Evolutionary conservation across 2,888 invertebrate species (phyloP), one percentile per base, ranked within the genome.

Genomic region (Pristionchus japonicus): DNA sequence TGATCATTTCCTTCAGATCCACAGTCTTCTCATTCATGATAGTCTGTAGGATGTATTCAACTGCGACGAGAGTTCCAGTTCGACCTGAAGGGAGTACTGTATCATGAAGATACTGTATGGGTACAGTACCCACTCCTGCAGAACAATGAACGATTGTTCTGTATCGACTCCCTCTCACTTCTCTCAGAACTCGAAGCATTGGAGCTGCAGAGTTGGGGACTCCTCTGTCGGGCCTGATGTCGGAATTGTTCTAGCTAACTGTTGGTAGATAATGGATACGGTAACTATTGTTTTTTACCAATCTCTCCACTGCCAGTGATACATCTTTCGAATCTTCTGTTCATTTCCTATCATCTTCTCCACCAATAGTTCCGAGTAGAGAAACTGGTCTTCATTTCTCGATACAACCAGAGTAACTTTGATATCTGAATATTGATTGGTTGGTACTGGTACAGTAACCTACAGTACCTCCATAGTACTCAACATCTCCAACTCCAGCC

Each of bases 1-100:
- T 74, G 74, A 74, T 74, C 74, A 74, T 74, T 31, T 74, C 74
- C 74, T 74, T 74, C n/a, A 74, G 74, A 74, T 74, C 74, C 40
- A 74, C 74, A 37, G 17, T 74, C 74, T 74, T 74, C 40, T 74
- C 74, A 40, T 20, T 34, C 74, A 74, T 74, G 7, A 74, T 74
- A 34, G 74, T 74, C 74, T 74, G 74, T 74, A 74, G 20, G 23
- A 74, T 74, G 74, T 74, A 74, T 40, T 74, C 74, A 1, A 74
- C 74, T n/a, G 74, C 74, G 6, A 74, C 74, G 2, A 74, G 74
- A 74, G 74, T 74, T n/a, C 74, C 74, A 23, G 74, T 74, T 74
- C 74, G 74, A 74, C 74, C 74, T 74, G 11, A 37, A 74, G 20
- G 11, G 74, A 43, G 40, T 43, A 74, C 74, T 37, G 74, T 74